A percentile compares a stretch with the other conserved stretches of the same genome.
These are phyloP conservation scores for Coelinius sp. DNA, from an alignment of 2,888 invertebrate genomes.

Conservation along the genomic window DNA sequence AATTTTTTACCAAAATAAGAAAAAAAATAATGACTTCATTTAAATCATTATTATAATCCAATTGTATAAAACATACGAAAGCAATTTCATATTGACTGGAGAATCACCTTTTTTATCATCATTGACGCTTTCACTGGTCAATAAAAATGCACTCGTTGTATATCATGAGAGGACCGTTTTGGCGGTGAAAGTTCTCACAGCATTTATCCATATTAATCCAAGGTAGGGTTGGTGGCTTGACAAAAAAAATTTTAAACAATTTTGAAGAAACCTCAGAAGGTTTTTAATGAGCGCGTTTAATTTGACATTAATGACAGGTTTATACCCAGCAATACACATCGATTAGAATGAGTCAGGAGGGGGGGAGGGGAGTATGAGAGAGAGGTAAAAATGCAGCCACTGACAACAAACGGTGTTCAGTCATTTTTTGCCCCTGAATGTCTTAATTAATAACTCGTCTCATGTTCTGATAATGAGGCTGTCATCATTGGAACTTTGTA, in stretches of 20 bases:
- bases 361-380: conserved; percentile 10
- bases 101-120: not conserved
- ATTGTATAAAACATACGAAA: too few species aligned
- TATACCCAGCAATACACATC: conserved; percentile 35
- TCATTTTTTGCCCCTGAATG: conserved; percentile 28
- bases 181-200: conserved; percentile 46
- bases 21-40: too few species aligned
- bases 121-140: conserved; percentile 14
- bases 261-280: conserved; percentile 31
- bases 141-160: conserved; percentile 30
- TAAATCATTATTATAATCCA: too few species aligned
- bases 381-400: not conserved
- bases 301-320: conserved; percentile 44
- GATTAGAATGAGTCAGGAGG: conserved; percentile 37
- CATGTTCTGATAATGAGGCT: conserved; percentile 25
- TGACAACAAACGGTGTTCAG: not conserved
- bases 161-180: conserved; percentile 45
- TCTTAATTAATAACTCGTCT: conserved; percentile 37
- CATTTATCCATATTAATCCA: not conserved
- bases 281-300: conserved; percentile 43
- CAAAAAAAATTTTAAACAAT: conserved; percentile 13
- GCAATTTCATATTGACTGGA: conserved; percentile 6
- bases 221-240: not conserved
- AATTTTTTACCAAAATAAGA: too few species aligned
- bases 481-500: conserved; percentile 10